These are phyloP conservation scores for Corvus moneduloides DNA, from an alignment of 2,113 vertebrate genomes.

Conservation along the genomic window DNA sequence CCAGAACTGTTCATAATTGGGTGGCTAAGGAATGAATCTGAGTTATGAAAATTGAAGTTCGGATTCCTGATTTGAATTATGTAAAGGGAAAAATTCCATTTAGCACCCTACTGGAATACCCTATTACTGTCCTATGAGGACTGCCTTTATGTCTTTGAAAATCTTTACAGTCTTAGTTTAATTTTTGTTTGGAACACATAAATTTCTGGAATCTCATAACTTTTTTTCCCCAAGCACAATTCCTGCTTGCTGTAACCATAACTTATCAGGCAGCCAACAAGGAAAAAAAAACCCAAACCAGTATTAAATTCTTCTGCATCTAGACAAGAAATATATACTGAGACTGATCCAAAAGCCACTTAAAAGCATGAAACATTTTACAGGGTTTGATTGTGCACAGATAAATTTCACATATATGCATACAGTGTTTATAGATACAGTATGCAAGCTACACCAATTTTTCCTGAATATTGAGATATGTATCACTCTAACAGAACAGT, in stretches of 20 bases:
- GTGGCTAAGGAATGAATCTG: neutral
- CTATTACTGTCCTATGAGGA: neutral
- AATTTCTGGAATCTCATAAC: conserved; percentile 12
- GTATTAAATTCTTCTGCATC: neutral
- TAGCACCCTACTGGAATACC: neutral
- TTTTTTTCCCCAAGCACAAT: neutral
- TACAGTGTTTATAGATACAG: neutral
- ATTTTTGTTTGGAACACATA: neutral
- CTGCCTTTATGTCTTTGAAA: neutral
- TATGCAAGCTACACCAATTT: neutral
- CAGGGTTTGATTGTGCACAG: neutral
- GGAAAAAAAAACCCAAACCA: neutral
- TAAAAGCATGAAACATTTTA: neutral
- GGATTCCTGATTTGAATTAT: neutral
- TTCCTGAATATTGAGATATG: neutral
- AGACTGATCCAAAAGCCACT: neutral
- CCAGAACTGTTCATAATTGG: neutral
- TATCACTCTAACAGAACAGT: neutral
- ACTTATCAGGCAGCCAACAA: neutral
- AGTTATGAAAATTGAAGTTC: neutral
- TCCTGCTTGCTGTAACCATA: neutral
- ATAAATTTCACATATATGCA: neutral
- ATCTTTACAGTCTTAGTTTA: neutral
- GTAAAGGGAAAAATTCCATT: neutral
- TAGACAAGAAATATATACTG: neutral